Evolutionary conservation across 2,888 invertebrate species (phyloP).

Genomic region (Chrysina gloriosa): DNA sequence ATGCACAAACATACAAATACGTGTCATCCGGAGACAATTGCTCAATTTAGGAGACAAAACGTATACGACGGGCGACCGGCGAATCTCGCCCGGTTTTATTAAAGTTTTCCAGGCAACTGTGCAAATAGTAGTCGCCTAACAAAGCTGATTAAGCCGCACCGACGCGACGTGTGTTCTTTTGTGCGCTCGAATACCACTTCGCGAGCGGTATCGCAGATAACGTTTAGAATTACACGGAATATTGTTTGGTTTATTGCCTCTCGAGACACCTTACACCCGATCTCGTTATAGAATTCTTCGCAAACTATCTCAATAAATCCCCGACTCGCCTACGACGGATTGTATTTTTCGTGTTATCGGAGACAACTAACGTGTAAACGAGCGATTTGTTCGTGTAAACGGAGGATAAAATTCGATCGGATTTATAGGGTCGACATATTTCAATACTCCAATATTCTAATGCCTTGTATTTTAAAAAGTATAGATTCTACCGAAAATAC

Average conservation of each 20-base stretch:
- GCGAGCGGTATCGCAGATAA: conserved; percentile 22
- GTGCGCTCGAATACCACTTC: conserved; percentile 8
- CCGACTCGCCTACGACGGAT: background rate
- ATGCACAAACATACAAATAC: background rate
- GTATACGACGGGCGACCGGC: background rate
- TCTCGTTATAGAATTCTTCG: conserved; percentile 23
- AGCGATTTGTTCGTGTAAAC: background rate
- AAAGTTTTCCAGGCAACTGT: conserved; percentile 22
- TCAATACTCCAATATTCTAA: no score
- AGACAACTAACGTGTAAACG: background rate
- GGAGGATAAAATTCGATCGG: no score
- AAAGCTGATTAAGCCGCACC: conserved; percentile 26
- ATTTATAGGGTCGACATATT: no score
- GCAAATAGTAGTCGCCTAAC: conserved; percentile 24
- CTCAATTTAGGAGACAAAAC: conserved; percentile 18
- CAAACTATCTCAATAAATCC: conserved; percentile 13
- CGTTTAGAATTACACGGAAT: conserved; percentile 42
- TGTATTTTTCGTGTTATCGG: background rate
- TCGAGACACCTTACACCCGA: conserved; percentile 44
- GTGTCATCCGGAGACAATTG: conserved; percentile 7
- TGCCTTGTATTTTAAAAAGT: no score
- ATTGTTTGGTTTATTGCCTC: conserved; percentile 46
- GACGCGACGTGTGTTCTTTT: conserved; percentile 21
- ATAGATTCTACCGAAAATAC: no score
- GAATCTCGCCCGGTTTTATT: conserved; percentile 20